These are phyloP conservation scores for Meandrusa payeni DNA, from an alignment of 2,888 invertebrate genomes.

Conservation along the genomic window DNA sequence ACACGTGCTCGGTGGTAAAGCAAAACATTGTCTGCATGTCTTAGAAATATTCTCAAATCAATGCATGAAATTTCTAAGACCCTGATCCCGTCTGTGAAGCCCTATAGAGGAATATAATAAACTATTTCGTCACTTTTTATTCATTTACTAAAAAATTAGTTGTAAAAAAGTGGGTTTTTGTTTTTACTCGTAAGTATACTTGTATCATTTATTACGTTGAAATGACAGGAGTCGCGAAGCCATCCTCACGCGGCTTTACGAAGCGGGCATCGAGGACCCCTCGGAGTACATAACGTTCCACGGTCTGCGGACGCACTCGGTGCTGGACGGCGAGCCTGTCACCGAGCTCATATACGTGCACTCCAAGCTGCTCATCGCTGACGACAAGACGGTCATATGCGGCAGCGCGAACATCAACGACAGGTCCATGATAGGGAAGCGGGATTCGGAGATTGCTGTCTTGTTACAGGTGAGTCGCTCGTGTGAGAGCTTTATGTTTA, in stretches of 20 bases:
- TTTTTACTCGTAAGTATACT: too few relatives aligned
- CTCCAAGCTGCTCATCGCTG: slow-evolving; percentile 96
- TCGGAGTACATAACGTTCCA: slow-evolving; percentile 94
- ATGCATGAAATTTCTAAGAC: too few relatives aligned
- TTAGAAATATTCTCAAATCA: too few relatives aligned
- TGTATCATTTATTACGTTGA: too few relatives aligned
- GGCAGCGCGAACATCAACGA: slow-evolving; percentile 99
- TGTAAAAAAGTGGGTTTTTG: too few relatives aligned
- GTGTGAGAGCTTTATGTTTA: too few relatives aligned
- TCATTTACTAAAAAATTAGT: too few relatives aligned
- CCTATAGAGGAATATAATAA: too few relatives aligned
- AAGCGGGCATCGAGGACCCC: slow-evolving; percentile 90
- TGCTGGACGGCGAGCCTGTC: slow-evolving; percentile 89
- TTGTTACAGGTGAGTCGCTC: slow-evolving; percentile 85
- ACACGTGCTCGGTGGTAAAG: too few relatives aligned
- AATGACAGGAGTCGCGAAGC: slow-evolving; percentile 89
- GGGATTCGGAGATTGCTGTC: slow-evolving; percentile 97
- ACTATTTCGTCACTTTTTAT: too few relatives aligned
- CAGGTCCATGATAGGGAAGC: slow-evolving; percentile 94
- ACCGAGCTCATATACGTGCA: slow-evolving; percentile 98
- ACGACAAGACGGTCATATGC: slow-evolving; percentile 94
- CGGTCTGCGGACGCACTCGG: slow-evolving; percentile 91
- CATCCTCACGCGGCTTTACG: slow-evolving; percentile 87
- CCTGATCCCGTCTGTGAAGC: too few relatives aligned
- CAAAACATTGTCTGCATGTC: too few relatives aligned